Conservation (phyloP, 2,113 vertebrate genomes). For the Paraplagusia blochii region DNA sequence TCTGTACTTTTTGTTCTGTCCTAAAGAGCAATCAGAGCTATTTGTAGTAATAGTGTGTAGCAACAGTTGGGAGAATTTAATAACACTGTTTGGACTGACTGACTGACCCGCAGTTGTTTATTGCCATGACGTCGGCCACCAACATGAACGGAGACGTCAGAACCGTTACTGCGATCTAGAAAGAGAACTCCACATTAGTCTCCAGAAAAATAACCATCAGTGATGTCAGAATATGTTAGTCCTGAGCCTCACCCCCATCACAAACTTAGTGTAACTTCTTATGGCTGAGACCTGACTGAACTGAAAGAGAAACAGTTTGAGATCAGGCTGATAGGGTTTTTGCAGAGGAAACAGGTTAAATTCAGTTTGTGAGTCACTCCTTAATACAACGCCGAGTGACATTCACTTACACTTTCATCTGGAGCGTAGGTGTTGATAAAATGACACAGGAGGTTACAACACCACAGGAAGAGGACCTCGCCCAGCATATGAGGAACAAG, state of each 20-base stretch:
- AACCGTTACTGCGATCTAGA: constrained; percentile 85
- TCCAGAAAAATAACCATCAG: not conserved
- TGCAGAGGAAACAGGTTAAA: not conserved
- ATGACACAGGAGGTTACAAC: constrained; percentile 88
- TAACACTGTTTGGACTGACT: constrained; percentile 42
- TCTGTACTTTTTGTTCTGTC: too few relatives aligned
- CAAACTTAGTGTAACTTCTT: constrained; percentile 88
- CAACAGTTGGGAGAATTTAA: too few relatives aligned
- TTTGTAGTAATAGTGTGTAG: too few relatives aligned
- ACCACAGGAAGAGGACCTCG: constrained; percentile 89
- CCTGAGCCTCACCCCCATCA: constrained; percentile 82
- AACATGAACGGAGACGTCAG: constrained; percentile 87
- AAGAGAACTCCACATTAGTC: constrained; percentile 7
- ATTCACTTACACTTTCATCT: constrained; percentile 84
- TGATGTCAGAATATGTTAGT: not conserved
- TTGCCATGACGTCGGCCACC: constrained; percentile 87
- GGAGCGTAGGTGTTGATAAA: constrained; percentile 89
- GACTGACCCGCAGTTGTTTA: constrained; percentile 91
- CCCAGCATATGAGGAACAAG: constrained; percentile 85
- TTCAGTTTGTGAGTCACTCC: too few relatives aligned
- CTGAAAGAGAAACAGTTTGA: constrained; percentile 55
- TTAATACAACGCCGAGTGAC: too few relatives aligned
- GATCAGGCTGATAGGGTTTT: too few relatives aligned
- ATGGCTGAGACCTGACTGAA: constrained; percentile 87
- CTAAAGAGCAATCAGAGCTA: too few relatives aligned